A percentile compares a stretch with the other conserved stretches of the same genome.
phyloP scores from a whole-genome alignment of 2,888 invertebrate species.

The Erebia epiphron region DNA sequence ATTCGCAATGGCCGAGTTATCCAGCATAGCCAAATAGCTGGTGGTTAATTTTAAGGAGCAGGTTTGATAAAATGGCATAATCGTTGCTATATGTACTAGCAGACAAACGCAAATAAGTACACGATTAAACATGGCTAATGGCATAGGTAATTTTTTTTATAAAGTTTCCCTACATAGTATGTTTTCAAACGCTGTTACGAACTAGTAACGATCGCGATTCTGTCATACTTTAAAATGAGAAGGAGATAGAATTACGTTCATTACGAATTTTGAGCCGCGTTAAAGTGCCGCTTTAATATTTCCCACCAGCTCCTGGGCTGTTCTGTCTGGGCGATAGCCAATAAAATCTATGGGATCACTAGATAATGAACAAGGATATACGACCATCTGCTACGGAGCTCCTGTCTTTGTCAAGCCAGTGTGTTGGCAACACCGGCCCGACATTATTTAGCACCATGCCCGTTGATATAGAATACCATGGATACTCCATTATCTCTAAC shows the following conservation, averaged over 20 bases:
- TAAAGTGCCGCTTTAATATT: neutral
- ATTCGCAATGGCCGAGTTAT: slow-evolving; percentile 40
- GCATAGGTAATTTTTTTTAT: too few relatives aligned
- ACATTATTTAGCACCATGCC: slow-evolving; percentile 74
- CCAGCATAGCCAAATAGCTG: slow-evolving; percentile 46
- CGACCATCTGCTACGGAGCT: slow-evolving; percentile 47
- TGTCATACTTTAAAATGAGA: too few relatives aligned
- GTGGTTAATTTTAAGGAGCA: neutral
- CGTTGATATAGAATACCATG: neutral
- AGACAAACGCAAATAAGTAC: too few relatives aligned
- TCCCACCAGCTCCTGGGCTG: slow-evolving; percentile 6
- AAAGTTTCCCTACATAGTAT: too few relatives aligned
- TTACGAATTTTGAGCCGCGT: neutral
- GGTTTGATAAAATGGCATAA: too few relatives aligned
- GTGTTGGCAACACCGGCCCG: slow-evolving; percentile 57
- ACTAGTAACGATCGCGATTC: too few relatives aligned
- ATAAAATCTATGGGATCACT: slow-evolving; percentile 58
- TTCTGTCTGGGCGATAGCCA: slow-evolving; percentile 47
- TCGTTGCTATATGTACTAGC: too few relatives aligned
- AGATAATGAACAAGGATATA: slow-evolving; percentile 72
- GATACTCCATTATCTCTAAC: neutral
- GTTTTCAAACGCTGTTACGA: too few relatives aligned
- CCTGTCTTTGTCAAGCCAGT: slow-evolving; percentile 52
- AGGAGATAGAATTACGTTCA: neutral
- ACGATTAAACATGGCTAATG: too few relatives aligned